Percentiles rank a stretch among this genome's conserved stretches.
These are phyloP conservation scores for Dissostichus mawsoni DNA, from an alignment of 2,113 vertebrate genomes.

Conservation along the genomic window DNA sequence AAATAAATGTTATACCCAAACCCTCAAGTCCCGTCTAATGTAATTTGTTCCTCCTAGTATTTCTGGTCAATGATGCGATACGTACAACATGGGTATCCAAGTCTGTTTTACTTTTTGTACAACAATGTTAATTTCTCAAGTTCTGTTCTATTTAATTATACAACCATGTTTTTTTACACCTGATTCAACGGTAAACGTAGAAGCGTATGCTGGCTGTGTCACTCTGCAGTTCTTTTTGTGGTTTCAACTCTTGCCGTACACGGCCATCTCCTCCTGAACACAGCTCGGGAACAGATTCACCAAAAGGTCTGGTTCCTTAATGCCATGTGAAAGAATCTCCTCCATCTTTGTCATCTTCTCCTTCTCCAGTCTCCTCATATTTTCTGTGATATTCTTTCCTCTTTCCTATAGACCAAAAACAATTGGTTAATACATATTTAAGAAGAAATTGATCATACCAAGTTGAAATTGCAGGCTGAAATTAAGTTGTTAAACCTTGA, in stretches of 20 bases:
- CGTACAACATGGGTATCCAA: neutral
- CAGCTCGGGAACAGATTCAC: constrained; percentile 86
- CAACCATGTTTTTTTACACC: neutral
- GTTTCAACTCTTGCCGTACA: constrained; percentile 80
- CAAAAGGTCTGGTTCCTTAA: constrained; percentile 77
- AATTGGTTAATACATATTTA: neutral
- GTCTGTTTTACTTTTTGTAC: neutral
- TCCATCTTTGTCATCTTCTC: constrained; percentile 87
- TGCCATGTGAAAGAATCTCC: constrained; percentile 80
- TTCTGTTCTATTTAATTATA: constrained; percentile 3
- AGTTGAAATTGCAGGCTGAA: neutral
- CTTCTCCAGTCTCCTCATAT: constrained; percentile 88
- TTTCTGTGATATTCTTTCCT: constrained; percentile 83
- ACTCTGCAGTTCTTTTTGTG: neutral
- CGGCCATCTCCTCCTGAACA: constrained; percentile 86
- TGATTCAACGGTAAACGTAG: neutral
- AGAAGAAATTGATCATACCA: too few species aligned
- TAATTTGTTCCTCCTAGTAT: neutral
- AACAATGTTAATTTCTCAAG: neutral
- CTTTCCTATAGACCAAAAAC: constrained; percentile 78
- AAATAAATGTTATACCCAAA: constrained; percentile 26
- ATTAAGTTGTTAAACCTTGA: constrained; percentile 77
- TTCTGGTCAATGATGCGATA: neutral
- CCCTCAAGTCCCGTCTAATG: neutral
- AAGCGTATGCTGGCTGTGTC: neutral